Base-by-base conservation (phyloP, 1,140 invertebrate genomes). In the Diprion similis region DNA sequence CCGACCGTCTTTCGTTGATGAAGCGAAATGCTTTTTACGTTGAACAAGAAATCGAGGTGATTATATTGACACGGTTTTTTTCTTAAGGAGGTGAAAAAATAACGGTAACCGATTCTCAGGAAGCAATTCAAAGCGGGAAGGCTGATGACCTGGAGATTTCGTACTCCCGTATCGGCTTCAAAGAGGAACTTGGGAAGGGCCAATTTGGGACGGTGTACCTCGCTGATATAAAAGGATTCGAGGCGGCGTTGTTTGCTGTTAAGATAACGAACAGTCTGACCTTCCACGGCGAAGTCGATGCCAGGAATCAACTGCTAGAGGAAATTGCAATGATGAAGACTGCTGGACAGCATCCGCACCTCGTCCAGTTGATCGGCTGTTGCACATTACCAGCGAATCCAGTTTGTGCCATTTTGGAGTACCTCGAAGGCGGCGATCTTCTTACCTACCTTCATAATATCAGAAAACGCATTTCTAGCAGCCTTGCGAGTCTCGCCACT, bases 251-350 rank as follows among this genome's bases (percentile, higher is more conserved):
- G 2, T 92, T 94, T 1, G 94, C 94, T n/a, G 92, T 94, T 9
- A 95, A 95, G 81, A 92, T 92, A 86, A 85, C 94, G 0, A 91
- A 91, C 68, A 67, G 64, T 65, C 71, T 46, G 15, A 76, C 81
- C 67, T 89, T 88, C 46, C 81, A 87, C 67, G 89, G 90, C 0
- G 83, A 89, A 10, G 78, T 86, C 1, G 92, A 94, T 78, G 91
- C 91, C 76, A 86, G 90, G 4, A 88, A 89, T 17, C 91, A 94
- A 77, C 92, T 96, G 78, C 84, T 95, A 8, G 88, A 91, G 1
- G 95, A 97, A 87, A 94, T 97, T 10, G 87, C 90, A 19, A 94
- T 95, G 84, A 90, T 96, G 86, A 96, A 95, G 84, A 90, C 90
- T 46, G 92, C 95, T 2, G 95, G 94, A 1, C 86, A 88, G 0